Base-by-base conservation (phyloP, 2,888 invertebrate genomes). In the Patella caerulea region DNA sequence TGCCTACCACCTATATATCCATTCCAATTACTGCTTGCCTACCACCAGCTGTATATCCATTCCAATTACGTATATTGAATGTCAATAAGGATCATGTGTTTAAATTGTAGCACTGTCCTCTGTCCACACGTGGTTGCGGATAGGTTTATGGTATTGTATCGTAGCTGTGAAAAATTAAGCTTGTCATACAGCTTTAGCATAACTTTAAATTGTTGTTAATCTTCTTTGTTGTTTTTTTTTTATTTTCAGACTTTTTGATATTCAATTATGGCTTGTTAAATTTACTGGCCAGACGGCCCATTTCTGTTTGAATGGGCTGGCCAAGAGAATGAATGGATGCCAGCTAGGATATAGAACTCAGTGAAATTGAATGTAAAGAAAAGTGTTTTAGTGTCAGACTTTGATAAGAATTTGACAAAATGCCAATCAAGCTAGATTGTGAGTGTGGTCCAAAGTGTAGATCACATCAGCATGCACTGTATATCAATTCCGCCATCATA, bases 381-480 rank as follows among this genome's bases (percentile, higher is more conserved):
- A 54, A 56, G n/a, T 34, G 29, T 53, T 74, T 74, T n/a, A 12
- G 53, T n/a, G 53, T 69, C 24, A 72, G 54, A 74, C 24, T 70
- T 74, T n/a, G 29, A 45, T 45, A 4, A 24, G 24, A 65, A 12
- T 59, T 65, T 19, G 15, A 7, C 65, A 65, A 65, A 73, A 86
- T 87, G 86, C 83, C 86, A 65, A 72, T 78, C 24, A 45, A 76
- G 7, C 83, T 85, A 78, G 82, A 86, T 17, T 84, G 84, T 72
- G 87, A 88, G 73, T 89, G 88, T 85, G 88, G 86, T 53, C 82
- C 87, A 34, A 91, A 88, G 79, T 92, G 92, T 79, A 87, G 88
- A 29, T 92, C 92, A n/a, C 86, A 85, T 56, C 78, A 81, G 77
- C 92, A 92, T 86, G 91, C 90, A 4, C 79, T 83, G 19, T 86